These are phyloP conservation scores for Lysandra bellargus DNA, from an alignment of 2,888 invertebrate species.

Conservation along the genomic window DNA sequence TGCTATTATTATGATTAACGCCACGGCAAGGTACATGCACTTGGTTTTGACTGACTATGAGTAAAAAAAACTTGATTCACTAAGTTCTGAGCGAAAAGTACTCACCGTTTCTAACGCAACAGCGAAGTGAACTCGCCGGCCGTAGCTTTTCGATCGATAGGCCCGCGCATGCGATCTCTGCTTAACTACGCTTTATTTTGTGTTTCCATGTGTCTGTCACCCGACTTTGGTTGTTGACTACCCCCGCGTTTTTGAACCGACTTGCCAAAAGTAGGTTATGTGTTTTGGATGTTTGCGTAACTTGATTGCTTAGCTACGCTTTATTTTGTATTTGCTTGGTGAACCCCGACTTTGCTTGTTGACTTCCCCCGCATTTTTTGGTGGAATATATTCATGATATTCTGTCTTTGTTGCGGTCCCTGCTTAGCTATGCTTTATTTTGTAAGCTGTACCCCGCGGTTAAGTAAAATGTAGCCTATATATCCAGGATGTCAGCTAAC, in stretches of 20 bases:
- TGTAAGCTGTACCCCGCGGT: too few species aligned
- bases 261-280: too few species aligned
- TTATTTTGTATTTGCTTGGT: conserved; percentile 30
- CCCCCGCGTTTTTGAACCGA: not conserved
- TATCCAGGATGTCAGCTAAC: too few species aligned
- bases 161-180: conserved; percentile 58
- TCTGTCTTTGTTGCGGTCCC: too few species aligned
- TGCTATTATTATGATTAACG: conserved; percentile 72
- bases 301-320: conserved; percentile 45
- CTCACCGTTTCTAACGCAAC: conserved; percentile 65
- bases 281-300: too few species aligned
- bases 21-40: conserved; percentile 78
- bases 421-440: too few species aligned
- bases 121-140: conserved; percentile 54
- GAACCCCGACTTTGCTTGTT: not conserved
- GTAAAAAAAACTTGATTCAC: conserved; percentile 43
- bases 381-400: too few species aligned
- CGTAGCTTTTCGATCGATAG: conserved; percentile 53
- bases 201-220: conserved; percentile 3
- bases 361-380: not conserved
- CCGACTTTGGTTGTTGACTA: not conserved
- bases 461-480: too few species aligned
- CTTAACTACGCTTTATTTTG: conserved; percentile 46
- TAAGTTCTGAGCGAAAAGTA: conserved; percentile 47
- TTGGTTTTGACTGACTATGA: conserved; percentile 49